These are phyloP conservation scores for Whitmania pigra DNA, from an alignment of 1,140 invertebrate species.

Conservation along the genomic window DNA sequence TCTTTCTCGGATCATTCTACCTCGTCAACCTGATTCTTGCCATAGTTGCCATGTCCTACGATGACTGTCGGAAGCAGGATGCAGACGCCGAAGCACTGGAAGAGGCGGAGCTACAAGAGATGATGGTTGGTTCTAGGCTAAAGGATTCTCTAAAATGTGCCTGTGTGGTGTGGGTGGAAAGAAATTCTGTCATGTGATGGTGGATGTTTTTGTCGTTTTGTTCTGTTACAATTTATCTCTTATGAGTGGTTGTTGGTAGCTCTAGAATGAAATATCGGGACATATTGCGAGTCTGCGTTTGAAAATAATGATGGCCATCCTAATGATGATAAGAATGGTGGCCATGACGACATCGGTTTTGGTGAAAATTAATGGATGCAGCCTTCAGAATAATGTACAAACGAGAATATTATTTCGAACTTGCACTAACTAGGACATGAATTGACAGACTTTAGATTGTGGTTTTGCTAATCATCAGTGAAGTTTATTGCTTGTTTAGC, in stretches of 20 bases:
- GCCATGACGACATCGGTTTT: neutral
- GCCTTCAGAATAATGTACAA: neutral
- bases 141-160: neutral
- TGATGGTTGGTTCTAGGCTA: neutral
- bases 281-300: neutral
- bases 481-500: too few species aligned
- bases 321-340: neutral
- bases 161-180: too few species aligned
- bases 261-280: neutral
- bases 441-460: neutral
- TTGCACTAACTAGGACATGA: neutral
- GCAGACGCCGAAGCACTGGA: constrained; percentile 73
- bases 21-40: constrained; percentile 96
- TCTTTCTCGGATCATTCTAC: constrained; percentile 96
- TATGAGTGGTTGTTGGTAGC: too few species aligned
- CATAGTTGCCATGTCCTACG: constrained; percentile 98
- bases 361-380: neutral
- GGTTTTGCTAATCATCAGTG: neutral
- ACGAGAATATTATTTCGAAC: neutral
- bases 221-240: too few species aligned
- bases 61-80: constrained; percentile 93
- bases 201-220: too few species aligned
- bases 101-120: constrained; percentile 38
- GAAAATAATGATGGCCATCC: neutral
- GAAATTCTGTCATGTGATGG: too few species aligned